Evolutionary conservation across 2,113 vertebrate genomes (phyloP), one percentile per base, ranked within the genome.

Genomic region (Paratilapia polleni): DNA sequence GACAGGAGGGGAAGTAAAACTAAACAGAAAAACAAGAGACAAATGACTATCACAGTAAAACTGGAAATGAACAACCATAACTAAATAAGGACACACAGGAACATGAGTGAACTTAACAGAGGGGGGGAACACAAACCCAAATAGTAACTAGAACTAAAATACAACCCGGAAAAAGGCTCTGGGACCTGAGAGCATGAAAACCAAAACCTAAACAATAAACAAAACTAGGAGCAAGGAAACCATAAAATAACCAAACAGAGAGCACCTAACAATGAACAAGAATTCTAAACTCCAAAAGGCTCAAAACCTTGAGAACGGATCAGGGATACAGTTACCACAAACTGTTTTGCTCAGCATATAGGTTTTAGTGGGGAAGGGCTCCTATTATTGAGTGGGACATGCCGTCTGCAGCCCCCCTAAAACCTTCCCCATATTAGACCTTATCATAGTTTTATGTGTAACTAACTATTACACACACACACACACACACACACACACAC

Each of bases 231-330:
- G 28, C 64, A 49, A 70, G 49, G 64, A 70, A 70, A 70, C 64
- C 64, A 70, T 70, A 49, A 70, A 70, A 49, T 24, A 70, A 70
- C 41, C 64, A 70, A 70, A 70, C 24, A 70, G 10, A 68, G 64
- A 49, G 64, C 41, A 28, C 41, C 64, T 28, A 70, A 70, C 41
- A 70, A 1, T 70, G 49, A 49, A 70, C 0, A 49, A 70, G 47
- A 70, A 31, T 31, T 31, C 28, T 31, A 31, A 31, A 31, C 28
- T 31, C 28, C 28, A 31, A 28, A 43, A 70, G 64, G 12, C 41
- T 70, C 9, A 49, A 26, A 4, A 10, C 24, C 41, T 41, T 70
- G 64, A 41, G 64, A 68, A 68, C 22, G 24, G 41, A 47, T 41
- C 64, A 0, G 26, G 64, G 5, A 70, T 20, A 68, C 22, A 26